Evolutionary conservation across 2,888 invertebrate species (phyloP).

Genomic region (Hipparchia semele): DNA sequence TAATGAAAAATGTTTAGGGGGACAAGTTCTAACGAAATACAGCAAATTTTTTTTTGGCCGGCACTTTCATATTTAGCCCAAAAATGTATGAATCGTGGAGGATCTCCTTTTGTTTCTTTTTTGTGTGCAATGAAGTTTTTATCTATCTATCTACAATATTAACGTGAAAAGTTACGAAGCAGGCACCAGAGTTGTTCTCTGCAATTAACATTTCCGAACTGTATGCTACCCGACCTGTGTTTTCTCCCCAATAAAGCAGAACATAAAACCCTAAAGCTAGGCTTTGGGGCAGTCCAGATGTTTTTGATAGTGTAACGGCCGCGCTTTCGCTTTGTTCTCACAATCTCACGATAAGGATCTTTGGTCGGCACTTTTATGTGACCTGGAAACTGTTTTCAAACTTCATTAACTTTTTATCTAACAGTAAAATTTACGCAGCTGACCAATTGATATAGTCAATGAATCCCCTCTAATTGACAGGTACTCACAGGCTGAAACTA

Average conservation of each 20-base stretch:
- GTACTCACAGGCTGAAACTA: too few relatives aligned
- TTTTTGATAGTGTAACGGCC: conserved; percentile 26
- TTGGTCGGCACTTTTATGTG: conserved; percentile 1
- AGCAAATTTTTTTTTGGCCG: too few relatives aligned
- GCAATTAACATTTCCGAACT: neutral
- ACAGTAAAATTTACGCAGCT: neutral
- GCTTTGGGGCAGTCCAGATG: conserved; percentile 26
- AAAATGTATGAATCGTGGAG: too few relatives aligned
- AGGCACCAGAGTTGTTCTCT: neutral
- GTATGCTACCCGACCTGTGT: neutral
- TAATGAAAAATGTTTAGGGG: too few relatives aligned
- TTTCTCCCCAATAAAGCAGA: conserved; percentile 22
- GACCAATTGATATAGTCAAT: neutral
- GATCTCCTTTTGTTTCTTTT: too few relatives aligned
- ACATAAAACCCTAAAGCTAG: conserved; percentile 25
- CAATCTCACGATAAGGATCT: conserved; percentile 16
- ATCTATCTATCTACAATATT: too few relatives aligned
- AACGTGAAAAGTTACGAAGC: too few relatives aligned
- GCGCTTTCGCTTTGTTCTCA: conserved; percentile 10
- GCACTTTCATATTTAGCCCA: too few relatives aligned
- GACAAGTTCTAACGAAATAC: too few relatives aligned
- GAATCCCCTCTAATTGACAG: neutral
- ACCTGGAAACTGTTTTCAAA: neutral
- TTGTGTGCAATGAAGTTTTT: too few relatives aligned
- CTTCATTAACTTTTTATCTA: conserved; percentile 2